A percentile compares a stretch with the other conserved stretches of the same genome.
Evolutionary conservation across 2,113 vertebrate genomes (phyloP).

Genomic region (Rhombomys opimus): DNA sequence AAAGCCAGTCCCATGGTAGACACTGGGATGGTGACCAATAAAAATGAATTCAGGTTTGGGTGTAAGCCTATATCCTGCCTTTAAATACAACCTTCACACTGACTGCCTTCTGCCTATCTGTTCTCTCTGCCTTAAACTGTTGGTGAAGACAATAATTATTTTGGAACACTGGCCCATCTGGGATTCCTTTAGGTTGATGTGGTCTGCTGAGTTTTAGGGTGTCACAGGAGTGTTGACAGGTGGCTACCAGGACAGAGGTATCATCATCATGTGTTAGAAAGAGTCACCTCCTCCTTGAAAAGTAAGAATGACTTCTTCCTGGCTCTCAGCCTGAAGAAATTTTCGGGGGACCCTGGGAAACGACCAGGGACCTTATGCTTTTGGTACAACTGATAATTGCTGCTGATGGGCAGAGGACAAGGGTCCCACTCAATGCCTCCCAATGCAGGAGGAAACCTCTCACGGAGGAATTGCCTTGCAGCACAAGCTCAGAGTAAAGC

Average conservation of each 20-base stretch:
- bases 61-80: neutral
- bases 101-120: neutral
- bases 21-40: neutral
- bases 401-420: neutral
- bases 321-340: neutral
- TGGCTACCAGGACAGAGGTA: neutral
- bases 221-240: neutral
- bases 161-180: neutral
- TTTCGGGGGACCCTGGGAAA: neutral
- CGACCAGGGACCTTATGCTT: neutral
- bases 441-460: neutral
- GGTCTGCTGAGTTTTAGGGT: neutral
- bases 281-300: neutral
- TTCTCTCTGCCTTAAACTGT: neutral
- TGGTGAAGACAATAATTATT: neutral
- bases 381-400: neutral
- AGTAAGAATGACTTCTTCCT: neutral
- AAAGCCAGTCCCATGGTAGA: neutral
- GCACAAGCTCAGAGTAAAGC: neutral
- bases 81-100: neutral
- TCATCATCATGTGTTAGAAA: neutral
- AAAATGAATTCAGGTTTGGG: neutral
- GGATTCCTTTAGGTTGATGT: neutral
- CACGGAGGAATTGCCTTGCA: neutral
- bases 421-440: neutral